Conservation (phyloP, 2,113 vertebrate genomes). For the Takifugu bimaculatus region DNA sequence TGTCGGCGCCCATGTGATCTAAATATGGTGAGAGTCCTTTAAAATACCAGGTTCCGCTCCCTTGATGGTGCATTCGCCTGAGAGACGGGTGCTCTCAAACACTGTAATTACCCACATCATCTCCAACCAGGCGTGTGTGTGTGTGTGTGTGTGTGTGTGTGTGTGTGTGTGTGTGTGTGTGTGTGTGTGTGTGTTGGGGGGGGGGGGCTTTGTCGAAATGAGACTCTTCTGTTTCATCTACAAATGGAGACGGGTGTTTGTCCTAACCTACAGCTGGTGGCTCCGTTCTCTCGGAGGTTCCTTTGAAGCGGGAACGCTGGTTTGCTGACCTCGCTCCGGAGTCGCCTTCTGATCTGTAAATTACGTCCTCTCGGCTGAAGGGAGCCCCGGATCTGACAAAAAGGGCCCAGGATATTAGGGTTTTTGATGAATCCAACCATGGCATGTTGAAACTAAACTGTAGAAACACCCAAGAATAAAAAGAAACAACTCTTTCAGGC, state of each 20-base stretch:
- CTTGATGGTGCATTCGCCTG: conserved; percentile 66
- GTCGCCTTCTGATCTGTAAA: conserved; percentile 40
- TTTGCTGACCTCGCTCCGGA: conserved; percentile 16
- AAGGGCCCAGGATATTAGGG: too few species aligned
- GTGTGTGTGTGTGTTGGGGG: too few species aligned
- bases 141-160: too few species aligned
- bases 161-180: too few species aligned
- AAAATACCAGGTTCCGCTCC: conserved; percentile 63
- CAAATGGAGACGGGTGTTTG: conserved; percentile 28
- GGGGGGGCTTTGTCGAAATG: too few species aligned
- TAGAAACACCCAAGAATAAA: too few species aligned
- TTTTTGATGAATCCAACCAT: too few species aligned
- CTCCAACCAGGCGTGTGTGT: conserved; percentile 23
- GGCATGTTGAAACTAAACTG: too few species aligned
- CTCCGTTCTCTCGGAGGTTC: conserved; percentile 6
- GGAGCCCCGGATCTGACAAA: neutral
- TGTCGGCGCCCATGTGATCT: conserved; percentile 42
- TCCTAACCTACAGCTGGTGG: conserved; percentile 28
- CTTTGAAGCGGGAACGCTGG: conserved; percentile 26
- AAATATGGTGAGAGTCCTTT: conserved; percentile 45
- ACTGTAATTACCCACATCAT: conserved; percentile 67
- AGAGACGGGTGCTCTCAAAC: conserved; percentile 50
- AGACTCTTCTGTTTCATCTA: conserved; percentile 33
- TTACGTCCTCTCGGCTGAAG: conserved; percentile 25
- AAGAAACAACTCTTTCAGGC: too few species aligned